Evolutionary conservation across 2,888 invertebrate genomes (phyloP).

Genomic region (Germaria angustata): DNA sequence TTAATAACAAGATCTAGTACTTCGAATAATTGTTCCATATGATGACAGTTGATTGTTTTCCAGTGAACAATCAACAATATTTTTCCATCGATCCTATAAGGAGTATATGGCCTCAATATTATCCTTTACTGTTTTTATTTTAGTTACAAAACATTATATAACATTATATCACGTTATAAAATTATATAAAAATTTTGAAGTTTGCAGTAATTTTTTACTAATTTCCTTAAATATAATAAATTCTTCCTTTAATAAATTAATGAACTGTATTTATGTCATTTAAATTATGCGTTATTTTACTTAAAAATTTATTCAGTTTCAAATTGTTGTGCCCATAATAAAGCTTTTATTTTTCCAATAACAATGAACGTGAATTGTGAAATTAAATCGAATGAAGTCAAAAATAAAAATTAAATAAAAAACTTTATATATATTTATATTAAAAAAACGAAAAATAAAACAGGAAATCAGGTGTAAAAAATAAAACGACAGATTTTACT

Average conservation of each 20-base stretch:
- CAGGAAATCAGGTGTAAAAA: constrained; percentile 62
- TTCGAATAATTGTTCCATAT: no score
- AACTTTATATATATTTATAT: no score
- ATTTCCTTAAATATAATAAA: not conserved
- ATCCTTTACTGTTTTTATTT: no score
- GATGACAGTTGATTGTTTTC: no score
- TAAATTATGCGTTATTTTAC: not conserved
- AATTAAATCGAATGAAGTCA: not conserved
- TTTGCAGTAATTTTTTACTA: no score
- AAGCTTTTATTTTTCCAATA: not conserved
- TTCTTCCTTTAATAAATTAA: not conserved
- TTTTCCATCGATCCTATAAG: no score
- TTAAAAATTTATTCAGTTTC: not conserved
- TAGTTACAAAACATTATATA: no score
- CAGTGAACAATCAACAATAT: no score
- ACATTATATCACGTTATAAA: no score
- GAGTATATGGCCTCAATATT: no score
- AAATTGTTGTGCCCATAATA: not conserved
- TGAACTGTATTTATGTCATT: not conserved
- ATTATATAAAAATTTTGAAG: no score
- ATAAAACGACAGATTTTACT: constrained; percentile 16
- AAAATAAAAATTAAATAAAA: constrained; percentile 11
- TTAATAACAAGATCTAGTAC: no score
- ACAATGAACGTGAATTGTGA: constrained; percentile 3
- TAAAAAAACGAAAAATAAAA: not conserved